A percentile compares a stretch with the other conserved stretches of the same genome.
These are phyloP conservation scores for Acronicta alni DNA, from an alignment of 2,888 invertebrate genomes.

Conservation along the genomic window DNA sequence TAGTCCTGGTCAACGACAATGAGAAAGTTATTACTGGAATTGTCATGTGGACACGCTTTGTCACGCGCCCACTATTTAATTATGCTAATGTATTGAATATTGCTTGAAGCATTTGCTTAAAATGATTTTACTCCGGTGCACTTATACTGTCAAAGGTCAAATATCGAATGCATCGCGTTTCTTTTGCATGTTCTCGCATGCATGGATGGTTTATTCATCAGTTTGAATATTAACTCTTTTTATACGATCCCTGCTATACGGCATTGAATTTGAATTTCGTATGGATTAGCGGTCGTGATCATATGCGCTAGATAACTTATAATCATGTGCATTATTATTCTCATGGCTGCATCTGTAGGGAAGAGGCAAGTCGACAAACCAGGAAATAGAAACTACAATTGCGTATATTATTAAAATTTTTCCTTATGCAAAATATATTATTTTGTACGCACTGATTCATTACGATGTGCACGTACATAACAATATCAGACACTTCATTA, in stretches of 20 bases:
- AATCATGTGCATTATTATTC: conserved; percentile 37
- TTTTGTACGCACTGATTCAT: conserved; percentile 2
- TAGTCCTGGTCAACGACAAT: conserved; percentile 57
- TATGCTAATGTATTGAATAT: conserved; percentile 65
- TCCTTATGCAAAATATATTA: conserved; percentile 18
- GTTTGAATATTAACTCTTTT: conserved; percentile 54
- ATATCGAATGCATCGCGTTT: conserved; percentile 41
- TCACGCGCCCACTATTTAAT: conserved; percentile 57
- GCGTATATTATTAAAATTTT: conserved; percentile 2
- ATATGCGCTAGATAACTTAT: conserved; percentile 29
- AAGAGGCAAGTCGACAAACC: conserved; percentile 3
- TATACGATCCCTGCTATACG: conserved; percentile 44
- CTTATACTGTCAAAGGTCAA: conserved; percentile 61
- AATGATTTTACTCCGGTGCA: conserved; percentile 24
- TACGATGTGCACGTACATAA: not conserved
- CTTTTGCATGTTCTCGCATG: conserved; percentile 51
- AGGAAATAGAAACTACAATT: conserved; percentile 16
- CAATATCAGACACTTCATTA: not conserved
- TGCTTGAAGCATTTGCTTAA: conserved; percentile 22
- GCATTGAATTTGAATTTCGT: conserved; percentile 48
- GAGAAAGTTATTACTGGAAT: conserved; percentile 68
- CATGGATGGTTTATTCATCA: conserved; percentile 58
- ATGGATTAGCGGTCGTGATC: conserved; percentile 47
- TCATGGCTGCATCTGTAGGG: conserved; percentile 19
- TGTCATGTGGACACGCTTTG: conserved; percentile 66